A percentile compares a stretch with the other conserved stretches of the same genome.
Evolutionary conservation across 2,888 invertebrate genomes (phyloP).

Genomic region (Liposcelis brunnea): DNA sequence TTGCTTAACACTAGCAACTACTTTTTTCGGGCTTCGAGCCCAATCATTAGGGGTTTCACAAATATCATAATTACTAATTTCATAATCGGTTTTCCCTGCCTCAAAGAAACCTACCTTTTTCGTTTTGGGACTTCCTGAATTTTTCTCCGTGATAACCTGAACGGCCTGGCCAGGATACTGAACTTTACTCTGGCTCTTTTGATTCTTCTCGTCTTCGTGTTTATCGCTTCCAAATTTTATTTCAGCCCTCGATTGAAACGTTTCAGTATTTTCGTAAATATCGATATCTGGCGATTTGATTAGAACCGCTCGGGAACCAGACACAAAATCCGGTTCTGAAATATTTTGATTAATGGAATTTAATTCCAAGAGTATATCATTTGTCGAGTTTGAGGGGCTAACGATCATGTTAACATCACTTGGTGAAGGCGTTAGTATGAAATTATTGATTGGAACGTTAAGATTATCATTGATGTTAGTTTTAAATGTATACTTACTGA

Average conservation of each 20-base stretch:
- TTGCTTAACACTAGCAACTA: constrained; percentile 14
- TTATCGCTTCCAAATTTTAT: constrained; percentile 22
- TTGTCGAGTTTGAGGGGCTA: constrained; percentile 24
- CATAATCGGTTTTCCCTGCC: neutral
- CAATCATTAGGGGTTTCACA: neutral
- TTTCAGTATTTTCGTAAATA: constrained; percentile 13
- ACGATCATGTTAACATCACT: constrained; percentile 34
- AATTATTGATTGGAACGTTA: constrained; percentile 14
- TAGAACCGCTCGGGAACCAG: no score
- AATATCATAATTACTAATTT: neutral
- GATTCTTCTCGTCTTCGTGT: constrained; percentile 20
- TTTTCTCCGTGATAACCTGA: constrained; percentile 41
- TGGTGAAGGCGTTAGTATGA: constrained; percentile 35
- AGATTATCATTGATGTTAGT: constrained; percentile 4
- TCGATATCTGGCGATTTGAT: no score
- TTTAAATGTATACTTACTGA: constrained; percentile 28
- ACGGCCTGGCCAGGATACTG: constrained; percentile 54
- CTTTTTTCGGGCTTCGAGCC: constrained; percentile 24
- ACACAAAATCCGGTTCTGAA: neutral
- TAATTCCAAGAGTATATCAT: constrained; percentile 7
- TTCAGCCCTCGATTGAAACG: constrained; percentile 21
- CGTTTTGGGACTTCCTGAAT: constrained; percentile 18
- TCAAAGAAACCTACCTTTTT: constrained; percentile 22
- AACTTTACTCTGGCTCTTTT: constrained; percentile 24
- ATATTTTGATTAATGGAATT: constrained; percentile 9